phyloP scores from a whole-genome alignment of 2,888 invertebrate genomes.

The Ennomos quercinarius region DNA sequence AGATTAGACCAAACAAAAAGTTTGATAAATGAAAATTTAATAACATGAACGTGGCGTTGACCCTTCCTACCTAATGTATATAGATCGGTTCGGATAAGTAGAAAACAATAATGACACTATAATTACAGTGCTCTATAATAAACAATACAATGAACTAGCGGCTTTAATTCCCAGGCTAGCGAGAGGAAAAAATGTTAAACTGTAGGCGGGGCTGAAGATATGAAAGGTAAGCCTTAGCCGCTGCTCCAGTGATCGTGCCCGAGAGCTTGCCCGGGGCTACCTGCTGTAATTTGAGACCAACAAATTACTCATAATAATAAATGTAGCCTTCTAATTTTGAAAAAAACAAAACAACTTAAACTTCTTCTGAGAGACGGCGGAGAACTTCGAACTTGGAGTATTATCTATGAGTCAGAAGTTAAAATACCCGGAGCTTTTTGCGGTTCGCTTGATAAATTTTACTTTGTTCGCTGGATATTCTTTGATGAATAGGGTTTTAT shows the following conservation, averaged over 20 bases:
- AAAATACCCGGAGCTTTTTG: constrained; percentile 31
- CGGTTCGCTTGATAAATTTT: constrained; percentile 18
- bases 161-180: constrained; percentile 69
- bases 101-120: constrained; percentile 70
- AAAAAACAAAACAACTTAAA: constrained; percentile 64
- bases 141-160: constrained; percentile 74
- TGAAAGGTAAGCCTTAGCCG: constrained; percentile 67
- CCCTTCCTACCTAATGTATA: constrained; percentile 35
- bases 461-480: constrained; percentile 15
- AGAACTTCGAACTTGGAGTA: constrained; percentile 50
- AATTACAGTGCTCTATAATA: constrained; percentile 73
- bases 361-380: constrained; percentile 58
- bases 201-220: constrained; percentile 72
- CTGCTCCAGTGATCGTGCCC: constrained; percentile 59
- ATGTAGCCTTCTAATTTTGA: constrained; percentile 77
- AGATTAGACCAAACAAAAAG: constrained; percentile 18
- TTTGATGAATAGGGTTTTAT: constrained; percentile 7
- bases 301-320: constrained; percentile 84
- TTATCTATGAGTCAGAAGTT: constrained; percentile 64
- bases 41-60: constrained; percentile 31
- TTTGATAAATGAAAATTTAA: constrained; percentile 16
- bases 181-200: constrained; percentile 80
- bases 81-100: constrained; percentile 38
- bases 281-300: constrained; percentile 81
- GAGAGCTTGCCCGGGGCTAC: constrained; percentile 77